Percentiles rank a stretch among this genome's conserved stretches.
phyloP scores from a whole-genome alignment of 2,797 vertebrate species.

The Chelon labrosus region DNA sequence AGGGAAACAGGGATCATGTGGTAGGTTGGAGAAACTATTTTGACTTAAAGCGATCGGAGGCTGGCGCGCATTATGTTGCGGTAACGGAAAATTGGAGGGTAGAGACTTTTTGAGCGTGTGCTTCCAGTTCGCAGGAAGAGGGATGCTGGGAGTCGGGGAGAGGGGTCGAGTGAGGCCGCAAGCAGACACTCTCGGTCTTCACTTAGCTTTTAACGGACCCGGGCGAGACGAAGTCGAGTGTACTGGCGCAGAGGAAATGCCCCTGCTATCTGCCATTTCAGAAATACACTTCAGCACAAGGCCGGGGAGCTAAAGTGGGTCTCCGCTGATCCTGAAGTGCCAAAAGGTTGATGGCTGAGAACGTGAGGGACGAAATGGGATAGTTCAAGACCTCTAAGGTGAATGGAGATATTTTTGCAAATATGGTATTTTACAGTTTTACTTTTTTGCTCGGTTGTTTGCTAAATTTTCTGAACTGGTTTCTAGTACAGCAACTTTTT shows the following conservation, averaged over 20 bases:
- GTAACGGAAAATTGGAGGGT: slow-evolving; percentile 64
- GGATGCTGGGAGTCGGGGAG: slow-evolving; percentile 7
- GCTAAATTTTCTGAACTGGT: too few species aligned
- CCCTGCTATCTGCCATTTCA: slow-evolving; percentile 52
- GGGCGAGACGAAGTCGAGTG: slow-evolving; percentile 49
- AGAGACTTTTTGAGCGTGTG: slow-evolving; percentile 4
- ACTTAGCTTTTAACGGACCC: slow-evolving; percentile 46
- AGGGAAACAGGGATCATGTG: slow-evolving; percentile 63
- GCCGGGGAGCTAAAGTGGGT: slow-evolving; percentile 42
- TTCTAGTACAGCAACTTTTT: too few species aligned
- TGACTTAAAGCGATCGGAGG: slow-evolving; percentile 55
- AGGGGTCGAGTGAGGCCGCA: slow-evolving; percentile 16
- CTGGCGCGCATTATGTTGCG: slow-evolving; percentile 41
- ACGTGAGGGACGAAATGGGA: slow-evolving; percentile 10
- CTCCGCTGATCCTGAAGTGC: slow-evolving; percentile 38
- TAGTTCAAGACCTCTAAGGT: slow-evolving; percentile 13
- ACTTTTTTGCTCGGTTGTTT: too few species aligned
- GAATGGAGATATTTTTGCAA: neutral
- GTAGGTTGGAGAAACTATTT: slow-evolving; percentile 66
- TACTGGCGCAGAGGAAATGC: slow-evolving; percentile 34
- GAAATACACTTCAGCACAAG: slow-evolving; percentile 46
- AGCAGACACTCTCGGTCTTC: slow-evolving; percentile 28
- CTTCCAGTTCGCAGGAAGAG: slow-evolving; percentile 27
- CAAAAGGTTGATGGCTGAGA: slow-evolving; percentile 24
- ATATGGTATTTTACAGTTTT: neutral